phyloP scores from a whole-genome alignment of 2,797 vertebrate genomes.

The Sebastes hubbsi region DNA sequence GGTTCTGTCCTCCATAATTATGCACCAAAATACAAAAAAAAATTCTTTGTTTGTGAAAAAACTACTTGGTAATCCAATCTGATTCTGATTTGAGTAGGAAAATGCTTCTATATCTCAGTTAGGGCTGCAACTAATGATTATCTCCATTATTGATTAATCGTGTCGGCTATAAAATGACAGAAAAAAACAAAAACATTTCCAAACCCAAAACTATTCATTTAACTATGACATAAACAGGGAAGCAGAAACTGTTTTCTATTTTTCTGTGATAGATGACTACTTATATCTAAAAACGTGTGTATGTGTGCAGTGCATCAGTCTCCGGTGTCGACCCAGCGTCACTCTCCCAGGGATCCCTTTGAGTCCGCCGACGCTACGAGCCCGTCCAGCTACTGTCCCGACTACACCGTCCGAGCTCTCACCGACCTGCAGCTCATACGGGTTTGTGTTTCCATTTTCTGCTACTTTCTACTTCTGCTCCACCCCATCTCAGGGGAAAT shows the following conservation, averaged over 20 bases:
- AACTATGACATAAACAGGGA: too few relatives aligned
- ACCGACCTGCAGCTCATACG: constrained; percentile 93
- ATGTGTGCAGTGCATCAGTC: constrained; percentile 86
- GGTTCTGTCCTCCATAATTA: too few relatives aligned
- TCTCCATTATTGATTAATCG: too few relatives aligned
- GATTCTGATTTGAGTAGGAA: neutral
- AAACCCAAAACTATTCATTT: too few relatives aligned
- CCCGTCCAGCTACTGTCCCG: constrained; percentile 88
- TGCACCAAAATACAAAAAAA: neutral
- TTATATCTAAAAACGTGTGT: neutral
- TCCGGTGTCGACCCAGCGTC: constrained; percentile 83
- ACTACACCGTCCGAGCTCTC: constrained; percentile 93
- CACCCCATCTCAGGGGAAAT: too few relatives aligned
- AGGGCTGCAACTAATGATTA: too few relatives aligned
- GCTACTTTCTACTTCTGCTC: too few relatives aligned
- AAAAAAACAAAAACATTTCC: too few relatives aligned
- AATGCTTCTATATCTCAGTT: neutral
- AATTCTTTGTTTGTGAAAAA: neutral
- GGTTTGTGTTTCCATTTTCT: constrained; percentile 49
- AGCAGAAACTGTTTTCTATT: neutral
- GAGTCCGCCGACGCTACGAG: constrained; percentile 82
- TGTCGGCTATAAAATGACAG: too few relatives aligned
- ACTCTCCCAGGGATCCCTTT: constrained; percentile 79
- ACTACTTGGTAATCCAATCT: too few relatives aligned
- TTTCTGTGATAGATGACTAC: neutral